Percentiles rank a stretch among this genome's conserved stretches.
These are phyloP conservation scores for Callyntrura guangdongensis DNA, from an alignment of 2,888 invertebrate species.

Conservation along the genomic window DNA sequence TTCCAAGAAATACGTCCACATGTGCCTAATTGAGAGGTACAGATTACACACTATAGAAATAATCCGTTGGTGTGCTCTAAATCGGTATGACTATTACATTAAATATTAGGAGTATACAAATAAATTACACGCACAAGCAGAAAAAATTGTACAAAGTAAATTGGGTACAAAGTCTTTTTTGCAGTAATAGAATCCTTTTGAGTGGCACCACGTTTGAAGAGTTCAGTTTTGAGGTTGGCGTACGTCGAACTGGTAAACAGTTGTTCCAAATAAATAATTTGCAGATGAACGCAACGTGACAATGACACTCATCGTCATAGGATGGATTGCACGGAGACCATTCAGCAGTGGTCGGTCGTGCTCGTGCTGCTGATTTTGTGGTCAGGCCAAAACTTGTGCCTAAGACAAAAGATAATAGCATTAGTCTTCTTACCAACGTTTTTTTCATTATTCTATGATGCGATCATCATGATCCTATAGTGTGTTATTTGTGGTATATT, in stretches of 20 bases:
- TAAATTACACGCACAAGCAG: slow-evolving; percentile 2
- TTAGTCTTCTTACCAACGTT: neutral
- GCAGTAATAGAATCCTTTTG: neutral
- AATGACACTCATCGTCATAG: slow-evolving; percentile 4
- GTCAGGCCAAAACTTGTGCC: neutral
- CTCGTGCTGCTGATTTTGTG: neutral
- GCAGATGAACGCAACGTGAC: slow-evolving; percentile 25
- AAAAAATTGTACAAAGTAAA: neutral
- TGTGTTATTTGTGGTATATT: slow-evolving; percentile 1
- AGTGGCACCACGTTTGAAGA: neutral
- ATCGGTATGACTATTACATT: neutral
- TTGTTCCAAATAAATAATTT: slow-evolving; percentile 25
- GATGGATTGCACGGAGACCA: neutral
- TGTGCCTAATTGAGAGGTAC: neutral
- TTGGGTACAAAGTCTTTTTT: neutral
- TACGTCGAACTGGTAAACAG: neutral
- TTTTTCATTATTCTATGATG: neutral
- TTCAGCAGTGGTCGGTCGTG: neutral
- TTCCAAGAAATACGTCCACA: neutral
- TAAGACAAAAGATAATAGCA: slow-evolving; percentile 4
- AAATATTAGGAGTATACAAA: neutral
- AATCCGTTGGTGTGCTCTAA: slow-evolving; percentile 5
- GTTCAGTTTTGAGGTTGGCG: neutral
- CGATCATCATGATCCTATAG: neutral
- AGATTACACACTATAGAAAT: neutral